phyloP scores from a whole-genome alignment of 64 coral and sea anemone genomes.

The Porites australiensis region DNA sequence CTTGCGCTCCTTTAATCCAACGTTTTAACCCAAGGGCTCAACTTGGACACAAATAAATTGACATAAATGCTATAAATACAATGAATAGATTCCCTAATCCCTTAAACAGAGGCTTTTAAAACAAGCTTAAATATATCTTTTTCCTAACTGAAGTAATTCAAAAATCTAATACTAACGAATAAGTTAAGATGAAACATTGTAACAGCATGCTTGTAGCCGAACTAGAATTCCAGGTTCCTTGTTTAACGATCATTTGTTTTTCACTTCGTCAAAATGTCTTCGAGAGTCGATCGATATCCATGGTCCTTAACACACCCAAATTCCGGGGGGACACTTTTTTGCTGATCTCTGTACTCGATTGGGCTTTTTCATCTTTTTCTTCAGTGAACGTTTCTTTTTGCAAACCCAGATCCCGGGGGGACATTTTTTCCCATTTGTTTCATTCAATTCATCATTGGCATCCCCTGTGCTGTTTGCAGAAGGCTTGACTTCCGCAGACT shows the following conservation, averaged over 20 bases:
- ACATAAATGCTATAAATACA: constrained; percentile 36
- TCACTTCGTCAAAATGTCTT: constrained; percentile 28
- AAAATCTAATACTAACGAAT: neutral
- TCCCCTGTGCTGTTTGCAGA: neutral
- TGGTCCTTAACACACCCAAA: neutral
- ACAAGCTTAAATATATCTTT: constrained; percentile 38
- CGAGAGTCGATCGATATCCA: neutral
- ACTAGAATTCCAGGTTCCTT: neutral
- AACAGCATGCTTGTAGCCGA: neutral
- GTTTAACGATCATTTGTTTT: neutral
- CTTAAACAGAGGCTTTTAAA: neutral
- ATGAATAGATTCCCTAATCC: constrained; percentile 1
- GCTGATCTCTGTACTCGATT: neutral
- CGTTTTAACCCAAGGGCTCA: neutral
- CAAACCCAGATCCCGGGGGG: constrained; percentile 1
- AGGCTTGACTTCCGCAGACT: no score
- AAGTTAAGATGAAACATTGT: constrained; percentile 10
- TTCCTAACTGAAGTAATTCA: neutral
- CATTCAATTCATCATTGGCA: neutral
- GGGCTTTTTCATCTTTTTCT: neutral
- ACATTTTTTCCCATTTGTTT: neutral
- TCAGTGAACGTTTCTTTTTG: neutral
- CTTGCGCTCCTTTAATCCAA: neutral
- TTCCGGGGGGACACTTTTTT: neutral
- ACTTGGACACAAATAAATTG: constrained; percentile 1